A percentile compares a stretch with the other conserved stretches of the same genome.
These are phyloP conservation scores for Lepus europaeus DNA, from an alignment of 2,113 vertebrate species.

Conservation along the genomic window DNA sequence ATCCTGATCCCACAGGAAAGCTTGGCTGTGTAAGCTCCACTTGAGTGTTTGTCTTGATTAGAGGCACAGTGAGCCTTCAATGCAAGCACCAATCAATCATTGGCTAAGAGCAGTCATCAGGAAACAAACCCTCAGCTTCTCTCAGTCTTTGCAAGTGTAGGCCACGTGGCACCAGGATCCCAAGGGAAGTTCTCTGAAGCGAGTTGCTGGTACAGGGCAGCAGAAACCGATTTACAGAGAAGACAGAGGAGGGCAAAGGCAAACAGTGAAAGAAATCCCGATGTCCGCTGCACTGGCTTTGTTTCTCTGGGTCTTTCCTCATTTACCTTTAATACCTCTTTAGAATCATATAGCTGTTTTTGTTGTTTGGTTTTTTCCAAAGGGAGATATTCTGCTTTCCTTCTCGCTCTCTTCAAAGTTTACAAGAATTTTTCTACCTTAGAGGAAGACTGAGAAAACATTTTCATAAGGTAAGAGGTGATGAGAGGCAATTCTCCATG, in stretches of 20 bases:
- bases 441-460: neutral
- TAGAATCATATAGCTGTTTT: neutral
- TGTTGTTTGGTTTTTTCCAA: neutral
- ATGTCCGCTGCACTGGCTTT: neutral
- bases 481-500: neutral
- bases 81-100: neutral
- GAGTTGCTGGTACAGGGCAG: neutral
- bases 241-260: rapidly evolving
- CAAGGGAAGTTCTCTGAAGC: neutral
- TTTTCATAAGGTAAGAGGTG: neutral
- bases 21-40: neutral
- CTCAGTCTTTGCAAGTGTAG: neutral
- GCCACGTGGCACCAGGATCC: too few relatives aligned
- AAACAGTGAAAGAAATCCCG: neutral
- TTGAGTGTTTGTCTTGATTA: neutral
- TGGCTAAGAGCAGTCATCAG: neutral
- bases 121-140: neutral
- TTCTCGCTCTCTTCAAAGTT: neutral
- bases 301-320: neutral
- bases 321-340: neutral
- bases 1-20: neutral
- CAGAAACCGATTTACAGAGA: neutral
- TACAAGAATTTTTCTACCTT: neutral
- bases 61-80: neutral
- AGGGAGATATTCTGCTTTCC: neutral